These are phyloP conservation scores for Paratrypauchen microcephalus DNA, from an alignment of 2,797 vertebrate species.

Conservation along the genomic window DNA sequence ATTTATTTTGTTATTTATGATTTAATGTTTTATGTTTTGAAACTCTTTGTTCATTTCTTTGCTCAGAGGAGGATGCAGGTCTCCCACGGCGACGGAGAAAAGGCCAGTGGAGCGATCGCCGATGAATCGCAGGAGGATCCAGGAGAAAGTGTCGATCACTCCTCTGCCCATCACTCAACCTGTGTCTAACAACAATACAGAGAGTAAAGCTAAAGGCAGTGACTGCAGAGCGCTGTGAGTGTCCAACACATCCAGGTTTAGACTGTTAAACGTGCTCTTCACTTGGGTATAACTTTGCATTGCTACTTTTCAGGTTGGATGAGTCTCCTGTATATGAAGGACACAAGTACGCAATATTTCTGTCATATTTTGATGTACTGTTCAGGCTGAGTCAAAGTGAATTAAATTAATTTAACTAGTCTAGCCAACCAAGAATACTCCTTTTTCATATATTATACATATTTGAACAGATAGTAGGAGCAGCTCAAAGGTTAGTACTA, in stretches of 20 bases:
- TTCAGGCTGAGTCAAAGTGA: too few relatives aligned
- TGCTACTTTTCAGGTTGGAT: conserved; percentile 82
- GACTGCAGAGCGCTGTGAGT: conserved; percentile 61
- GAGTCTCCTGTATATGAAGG: conserved; percentile 86
- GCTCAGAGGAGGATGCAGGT: conserved; percentile 78
- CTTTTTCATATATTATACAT: too few relatives aligned
- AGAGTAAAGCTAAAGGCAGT: conserved; percentile 48
- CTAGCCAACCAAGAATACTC: background rate
- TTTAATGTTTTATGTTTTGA: background rate
- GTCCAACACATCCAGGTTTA: background rate
- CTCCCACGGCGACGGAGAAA: conserved; percentile 82
- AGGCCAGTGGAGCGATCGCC: conserved; percentile 87
- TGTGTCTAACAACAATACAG: conserved; percentile 14
- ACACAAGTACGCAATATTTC: conserved; percentile 76
- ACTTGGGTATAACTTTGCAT: conserved; percentile 46
- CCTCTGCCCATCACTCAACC: conserved; percentile 65
- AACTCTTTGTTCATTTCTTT: background rate
- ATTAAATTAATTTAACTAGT: too few relatives aligned
- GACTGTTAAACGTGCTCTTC: background rate
- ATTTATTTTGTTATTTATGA: background rate
- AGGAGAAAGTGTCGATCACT: conserved; percentile 75
- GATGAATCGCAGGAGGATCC: conserved; percentile 80
- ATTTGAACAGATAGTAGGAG: too few relatives aligned
- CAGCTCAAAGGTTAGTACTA: too few relatives aligned
- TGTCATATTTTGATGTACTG: background rate